Evolutionary conservation across 2,888 invertebrate genomes (phyloP), one percentile per base, ranked within the genome.

Genomic region (Leptopterna dolabrata): DNA sequence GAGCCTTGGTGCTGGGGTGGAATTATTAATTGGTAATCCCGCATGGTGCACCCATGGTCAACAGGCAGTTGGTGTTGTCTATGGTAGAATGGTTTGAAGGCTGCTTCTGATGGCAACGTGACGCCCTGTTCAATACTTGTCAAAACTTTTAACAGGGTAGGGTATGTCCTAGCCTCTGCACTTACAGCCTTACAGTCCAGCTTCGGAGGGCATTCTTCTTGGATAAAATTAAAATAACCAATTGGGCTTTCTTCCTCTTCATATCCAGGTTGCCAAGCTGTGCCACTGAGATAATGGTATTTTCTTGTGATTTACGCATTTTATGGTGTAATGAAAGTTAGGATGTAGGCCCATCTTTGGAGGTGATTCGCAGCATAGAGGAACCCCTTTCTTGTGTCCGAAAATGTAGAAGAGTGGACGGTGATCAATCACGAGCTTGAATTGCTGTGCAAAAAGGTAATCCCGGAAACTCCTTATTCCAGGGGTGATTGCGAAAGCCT

Each of bases 291-390:
- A 47, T 14, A 87, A 51, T 88, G 19, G n/a, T 6, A 36, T 86
- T 88, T 41, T 87, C 82, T 14, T 81, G 3, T 16, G 86, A 88
- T 43, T 70, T 6, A 86, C 82, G 30, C 73, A 88, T 24, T 87
- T 88, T 24, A 82, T 24, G 7, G 87, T 51, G 63, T 51, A 88
- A 19, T 81, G 41, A 27, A 47, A 82, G 27, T 70, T 30, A 51
- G 76, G 1, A 81, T 24, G 71, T 76, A 82, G 47, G 86, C 88
- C 86, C 81, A 73, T 47, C 82, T n/a, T 82, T 88, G 82, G 4
- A 88, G 36, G 6, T 86, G 14, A 43, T 88, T 88, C 13, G 86
- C 82, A n/a, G 86, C 86, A 51, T 88, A 86, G 43, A 85, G 88
- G 86, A 24, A 87, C 30, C 16, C 47, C 86, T 55, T 73, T 88